Conservation (phyloP, 2,113 vertebrate species). For the Symphodus melops region DNA sequence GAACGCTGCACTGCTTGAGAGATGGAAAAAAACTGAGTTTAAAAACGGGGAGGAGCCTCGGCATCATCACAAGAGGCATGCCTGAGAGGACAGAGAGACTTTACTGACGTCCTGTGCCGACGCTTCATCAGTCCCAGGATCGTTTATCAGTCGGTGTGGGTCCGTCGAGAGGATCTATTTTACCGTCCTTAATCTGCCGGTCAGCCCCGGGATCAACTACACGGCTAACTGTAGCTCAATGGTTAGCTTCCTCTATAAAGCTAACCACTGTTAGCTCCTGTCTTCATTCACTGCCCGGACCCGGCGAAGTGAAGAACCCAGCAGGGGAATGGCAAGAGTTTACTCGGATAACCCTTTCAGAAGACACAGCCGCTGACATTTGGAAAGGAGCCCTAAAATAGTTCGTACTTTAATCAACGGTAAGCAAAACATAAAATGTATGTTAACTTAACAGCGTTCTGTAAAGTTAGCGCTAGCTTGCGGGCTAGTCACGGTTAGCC, state of each 20-base stretch:
- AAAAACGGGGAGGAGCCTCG: constrained; percentile 30
- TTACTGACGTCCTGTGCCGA: constrained; percentile 8
- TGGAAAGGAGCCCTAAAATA: background rate
- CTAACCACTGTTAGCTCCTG: constrained; percentile 56
- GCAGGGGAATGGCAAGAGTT: constrained; percentile 59
- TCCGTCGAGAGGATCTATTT: too few relatives aligned
- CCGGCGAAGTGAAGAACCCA: constrained; percentile 50
- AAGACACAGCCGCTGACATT: constrained; percentile 15
- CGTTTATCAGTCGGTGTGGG: background rate
- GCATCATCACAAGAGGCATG: constrained; percentile 6
- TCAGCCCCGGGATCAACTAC: background rate
- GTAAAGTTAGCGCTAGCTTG: constrained; percentile 39
- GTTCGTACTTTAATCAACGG: constrained; percentile 5
- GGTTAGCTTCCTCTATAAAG: constrained; percentile 51
- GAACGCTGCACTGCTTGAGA: background rate
- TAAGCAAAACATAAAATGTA: constrained; percentile 4
- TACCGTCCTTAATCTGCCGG: background rate
- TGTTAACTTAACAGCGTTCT: background rate
- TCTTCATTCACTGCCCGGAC: background rate
- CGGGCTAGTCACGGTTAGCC: constrained; percentile 9
- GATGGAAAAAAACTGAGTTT: background rate
- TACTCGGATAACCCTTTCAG: constrained; percentile 9
- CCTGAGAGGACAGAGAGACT: background rate
- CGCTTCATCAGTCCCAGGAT: background rate
- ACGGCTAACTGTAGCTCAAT: constrained; percentile 16